phyloP scores from a whole-genome alignment of 2,888 invertebrate genomes.

The Oconnorella tubifera region DNA sequence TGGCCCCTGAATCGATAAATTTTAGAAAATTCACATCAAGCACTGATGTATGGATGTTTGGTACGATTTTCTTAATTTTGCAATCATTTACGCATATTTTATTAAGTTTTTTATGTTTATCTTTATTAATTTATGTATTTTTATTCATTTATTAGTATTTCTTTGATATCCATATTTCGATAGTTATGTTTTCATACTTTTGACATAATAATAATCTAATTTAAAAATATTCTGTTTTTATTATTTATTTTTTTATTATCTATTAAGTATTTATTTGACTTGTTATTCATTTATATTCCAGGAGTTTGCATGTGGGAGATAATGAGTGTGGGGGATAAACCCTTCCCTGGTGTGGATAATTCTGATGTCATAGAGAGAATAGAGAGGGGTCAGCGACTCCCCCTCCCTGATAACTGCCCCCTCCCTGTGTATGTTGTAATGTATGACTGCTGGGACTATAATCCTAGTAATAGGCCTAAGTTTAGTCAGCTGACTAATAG shows the following conservation, averaged over 20 bases:
- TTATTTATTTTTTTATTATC: no score
- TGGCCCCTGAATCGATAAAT: slow-evolving; percentile 98
- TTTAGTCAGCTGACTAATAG: slow-evolving; percentile 88
- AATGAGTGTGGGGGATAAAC: slow-evolving; percentile 92
- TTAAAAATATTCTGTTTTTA: no score
- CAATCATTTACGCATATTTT: no score
- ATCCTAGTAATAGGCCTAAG: slow-evolving; percentile 85
- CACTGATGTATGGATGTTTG: slow-evolving; percentile 99
- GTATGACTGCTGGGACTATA: slow-evolving; percentile 96
- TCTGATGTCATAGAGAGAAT: slow-evolving; percentile 89
- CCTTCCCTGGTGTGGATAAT: slow-evolving; percentile 94
- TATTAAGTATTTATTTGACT: no score
- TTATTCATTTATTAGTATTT: no score
- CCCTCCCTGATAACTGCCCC: slow-evolving; percentile 85
- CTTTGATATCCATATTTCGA: no score
- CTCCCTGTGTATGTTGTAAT: slow-evolving; percentile 89
- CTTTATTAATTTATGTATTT: no score
- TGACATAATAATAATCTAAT: no score
- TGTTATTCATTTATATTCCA: no score
- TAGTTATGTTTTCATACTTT: no score
- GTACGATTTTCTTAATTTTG: slow-evolving; percentile 61
- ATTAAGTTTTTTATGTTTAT: no score
- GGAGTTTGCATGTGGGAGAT: slow-evolving; percentile 99
- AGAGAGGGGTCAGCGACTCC: slow-evolving; percentile 91
- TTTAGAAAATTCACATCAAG: slow-evolving; percentile 93